Evolutionary conservation across 2,888 invertebrate species (phyloP), one percentile per base, ranked within the genome.

Genomic region (Exocentrus adspersus): DNA sequence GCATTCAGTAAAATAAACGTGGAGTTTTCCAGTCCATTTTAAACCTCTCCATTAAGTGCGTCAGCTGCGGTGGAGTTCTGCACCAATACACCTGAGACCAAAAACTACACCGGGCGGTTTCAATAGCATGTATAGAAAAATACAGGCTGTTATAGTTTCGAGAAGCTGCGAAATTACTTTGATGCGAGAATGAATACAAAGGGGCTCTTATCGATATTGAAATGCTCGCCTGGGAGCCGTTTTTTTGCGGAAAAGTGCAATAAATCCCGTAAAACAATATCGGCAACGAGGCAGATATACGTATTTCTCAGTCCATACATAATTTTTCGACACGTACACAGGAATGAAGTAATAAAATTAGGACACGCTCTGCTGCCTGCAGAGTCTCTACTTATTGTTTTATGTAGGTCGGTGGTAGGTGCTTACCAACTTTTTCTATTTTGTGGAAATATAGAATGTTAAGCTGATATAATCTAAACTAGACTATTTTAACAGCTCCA

Each of bases 1-100:
- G 61, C 64, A 61, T 60, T 64, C 45, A 59, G 56, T 54, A 59
- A 64, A 67, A 64, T 64, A 67, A 61, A 64, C 61, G 64, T n/a
- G 19, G 54, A 61, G 58, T 59, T 67, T 67, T 50, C 51, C 60
- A 30, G 57, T 62, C 42, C 19, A 37, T 37, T 48, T 48, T 57
- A 46, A 53, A 48, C 63, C 58, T 19, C 20, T 52, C 60, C 53
- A 51, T 63, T 48, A 37, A 32, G 46, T 41, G 48, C 45, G 53
- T 58, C 62, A 58, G 19, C 61, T 59, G 41, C 41, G 51, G 32
- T 30, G 19, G 17, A 17, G 21, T 10, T 53, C 10, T 51, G 7
- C 17, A 19, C n/a, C 16, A 53, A 53, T 53, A 53, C 17, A 2
- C 10, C 16, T 17, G 42, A 53, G 24, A 53, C 32, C n/a, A 24